Conservation (phyloP, 2,113 vertebrate species). For the Crotalus viridis region DNA sequence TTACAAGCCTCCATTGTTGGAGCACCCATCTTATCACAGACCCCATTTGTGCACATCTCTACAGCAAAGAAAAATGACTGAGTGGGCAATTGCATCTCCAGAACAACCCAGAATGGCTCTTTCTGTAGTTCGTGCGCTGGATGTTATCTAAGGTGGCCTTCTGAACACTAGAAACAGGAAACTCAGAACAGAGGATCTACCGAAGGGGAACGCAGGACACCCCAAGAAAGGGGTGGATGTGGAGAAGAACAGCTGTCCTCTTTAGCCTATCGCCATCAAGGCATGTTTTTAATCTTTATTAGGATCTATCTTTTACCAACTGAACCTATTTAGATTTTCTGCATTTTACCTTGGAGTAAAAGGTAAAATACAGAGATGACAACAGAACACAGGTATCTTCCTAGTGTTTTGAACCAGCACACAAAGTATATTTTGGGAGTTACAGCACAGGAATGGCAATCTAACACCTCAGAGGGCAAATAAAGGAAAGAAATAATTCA, state of each 20-base stretch:
- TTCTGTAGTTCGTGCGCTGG: too few relatives aligned
- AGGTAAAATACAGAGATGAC: not conserved
- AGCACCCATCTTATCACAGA: not conserved
- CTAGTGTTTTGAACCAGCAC: not conserved
- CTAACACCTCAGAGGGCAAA: constrained; percentile 25
- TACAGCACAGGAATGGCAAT: not conserved
- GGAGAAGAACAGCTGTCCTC: not conserved
- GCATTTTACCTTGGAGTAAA: not conserved
- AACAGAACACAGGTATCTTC: not conserved
- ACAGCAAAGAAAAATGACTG: not conserved
- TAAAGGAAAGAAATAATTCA: constrained; percentile 40
- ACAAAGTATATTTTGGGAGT: not conserved
- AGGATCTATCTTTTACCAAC: constrained; percentile 66
- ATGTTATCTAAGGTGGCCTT: not conserved
- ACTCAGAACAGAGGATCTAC: not conserved
- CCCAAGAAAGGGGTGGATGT: not conserved
- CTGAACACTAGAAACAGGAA: not conserved
- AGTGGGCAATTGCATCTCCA: not conserved
- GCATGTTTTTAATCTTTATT: constrained; percentile 29
- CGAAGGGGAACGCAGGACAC: not conserved
- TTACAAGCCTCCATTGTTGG: too few relatives aligned
- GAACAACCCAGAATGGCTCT: too few relatives aligned
- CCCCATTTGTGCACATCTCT: constrained; percentile 27
- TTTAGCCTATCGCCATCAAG: not conserved
- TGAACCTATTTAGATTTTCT: constrained; percentile 37